A percentile compares a stretch with the other conserved stretches of the same genome.
Evolutionary conservation across 2,888 invertebrate species (phyloP).

Genomic region (Ctena decussata): DNA sequence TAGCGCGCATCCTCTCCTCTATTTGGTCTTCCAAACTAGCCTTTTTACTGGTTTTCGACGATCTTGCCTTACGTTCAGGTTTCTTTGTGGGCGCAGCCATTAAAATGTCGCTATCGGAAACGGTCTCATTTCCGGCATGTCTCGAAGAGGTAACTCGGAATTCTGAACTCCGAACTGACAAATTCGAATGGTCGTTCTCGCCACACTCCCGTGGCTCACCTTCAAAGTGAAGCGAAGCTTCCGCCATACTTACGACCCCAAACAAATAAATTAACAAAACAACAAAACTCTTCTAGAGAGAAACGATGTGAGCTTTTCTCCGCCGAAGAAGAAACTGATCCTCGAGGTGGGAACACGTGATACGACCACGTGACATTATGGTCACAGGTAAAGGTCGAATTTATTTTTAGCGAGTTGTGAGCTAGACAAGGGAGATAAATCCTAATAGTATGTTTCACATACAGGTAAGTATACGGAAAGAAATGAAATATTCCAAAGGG

Average conservation of each 20-base stretch:
- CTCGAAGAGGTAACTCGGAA: neutral
- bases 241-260: neutral
- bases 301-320: neutral
- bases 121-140: neutral
- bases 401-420: slow-evolving; percentile 15
- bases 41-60: neutral
- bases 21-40: neutral
- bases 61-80: neutral
- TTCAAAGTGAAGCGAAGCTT: neutral
- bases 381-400: neutral
- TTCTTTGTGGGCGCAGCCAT: neutral
- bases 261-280: neutral
- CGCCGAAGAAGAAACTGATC: neutral
- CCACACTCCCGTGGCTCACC: neutral
- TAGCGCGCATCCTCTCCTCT: neutral
- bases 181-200: neutral
- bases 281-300: neutral
- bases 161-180: neutral
- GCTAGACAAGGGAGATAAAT: neutral
- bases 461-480: slow-evolving; percentile 27
- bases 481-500: too few species aligned
- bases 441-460: slow-evolving; percentile 22
- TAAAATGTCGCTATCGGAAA: neutral
- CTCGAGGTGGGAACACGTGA: neutral
- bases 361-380: neutral